These are phyloP conservation scores for Osmoderma eremita DNA, from an alignment of 2,888 invertebrate genomes.

Conservation along the genomic window DNA sequence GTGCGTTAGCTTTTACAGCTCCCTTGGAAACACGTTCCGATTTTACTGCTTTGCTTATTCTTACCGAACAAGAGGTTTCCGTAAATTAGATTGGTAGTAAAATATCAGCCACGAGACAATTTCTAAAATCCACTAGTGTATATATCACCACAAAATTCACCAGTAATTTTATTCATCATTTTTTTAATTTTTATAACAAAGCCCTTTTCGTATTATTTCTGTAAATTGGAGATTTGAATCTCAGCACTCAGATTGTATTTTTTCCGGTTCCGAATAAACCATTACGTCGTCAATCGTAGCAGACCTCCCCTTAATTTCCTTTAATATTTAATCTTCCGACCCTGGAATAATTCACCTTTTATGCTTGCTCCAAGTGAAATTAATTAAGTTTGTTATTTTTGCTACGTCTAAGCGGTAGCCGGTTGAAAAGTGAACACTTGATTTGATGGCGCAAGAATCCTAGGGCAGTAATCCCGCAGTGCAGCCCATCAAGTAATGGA, in stretches of 20 bases:
- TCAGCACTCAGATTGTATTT: too few relatives aligned
- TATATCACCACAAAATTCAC: neutral
- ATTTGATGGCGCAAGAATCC: slow-evolving; percentile 45
- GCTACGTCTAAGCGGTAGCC: slow-evolving; percentile 8
- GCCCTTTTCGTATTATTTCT: too few relatives aligned
- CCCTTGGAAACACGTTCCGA: slow-evolving; percentile 49
- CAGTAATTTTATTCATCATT: too few relatives aligned
- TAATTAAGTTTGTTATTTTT: slow-evolving; percentile 40
- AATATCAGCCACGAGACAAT: slow-evolving; percentile 11
- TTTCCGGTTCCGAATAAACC: neutral
- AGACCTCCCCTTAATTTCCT: slow-evolving; percentile 12
- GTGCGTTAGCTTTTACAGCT: slow-evolving; percentile 49
- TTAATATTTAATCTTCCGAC: slow-evolving; percentile 25
- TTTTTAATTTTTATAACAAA: too few relatives aligned
- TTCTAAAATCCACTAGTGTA: neutral
- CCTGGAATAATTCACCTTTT: slow-evolving; percentile 23
- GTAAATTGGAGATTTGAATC: neutral
- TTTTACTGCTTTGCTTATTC: slow-evolving; percentile 51
- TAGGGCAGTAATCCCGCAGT: slow-evolving; percentile 48
- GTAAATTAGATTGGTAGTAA: slow-evolving; percentile 30
- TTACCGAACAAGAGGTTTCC: slow-evolving; percentile 33
- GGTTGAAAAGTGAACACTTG: slow-evolving; percentile 40
- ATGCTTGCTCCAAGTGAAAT: slow-evolving; percentile 22
- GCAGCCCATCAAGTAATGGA: slow-evolving; percentile 59
- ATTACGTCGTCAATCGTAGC: neutral